Evolutionary conservation across 1,140 invertebrate genomes (phyloP), one percentile per base, ranked within the genome.

Genomic region (Pararge aegeria): DNA sequence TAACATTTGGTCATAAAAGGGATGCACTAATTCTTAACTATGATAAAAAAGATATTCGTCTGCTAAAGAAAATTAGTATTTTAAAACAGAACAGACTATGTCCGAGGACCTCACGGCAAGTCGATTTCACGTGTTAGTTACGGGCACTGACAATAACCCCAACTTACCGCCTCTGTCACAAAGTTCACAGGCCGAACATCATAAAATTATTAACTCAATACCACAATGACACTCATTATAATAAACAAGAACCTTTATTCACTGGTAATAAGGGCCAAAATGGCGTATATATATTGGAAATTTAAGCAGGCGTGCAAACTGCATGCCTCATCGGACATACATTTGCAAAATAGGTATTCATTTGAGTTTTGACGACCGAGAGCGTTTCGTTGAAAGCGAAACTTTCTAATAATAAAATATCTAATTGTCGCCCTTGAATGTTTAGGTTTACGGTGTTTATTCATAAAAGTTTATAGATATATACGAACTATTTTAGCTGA

Each of bases 71-170:
- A 48, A 50, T 61, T 42, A 49, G 44, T 13, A 56, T 79, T 55
- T 37, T 27, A 38, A 15, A 16, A 54, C 20, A 54, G 15, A 20
- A 42, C 13, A 29, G 18, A 13, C 21, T 49, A 27, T 74, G 67
- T 80, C 59, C 66, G 56, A 54, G 64, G 80, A 83, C 79, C 83
- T 69, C 75, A 83, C 76, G 70, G 78, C 72, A 72, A 67, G 81
- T 52, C 67, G 77, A 89, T 87, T 89, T 89, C 83, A 83, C 83
- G 77, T 65, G 70, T 89, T 87, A 85, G 83, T 65, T 71, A 87
- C 84, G 84, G 70, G 40, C 68, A 86, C 84, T 89, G 84, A 85
- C 83, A 89, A 87, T 87, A 80, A 68, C 65, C 71, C 62, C 68
- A 60, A 67, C 80, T 80, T 80, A 78, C 69, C 61, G 65, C 62